Percentiles rank a stretch among this genome's conserved stretches.
Conservation (phyloP, 2,888 invertebrate species). For the Dicycla oo region DNA sequence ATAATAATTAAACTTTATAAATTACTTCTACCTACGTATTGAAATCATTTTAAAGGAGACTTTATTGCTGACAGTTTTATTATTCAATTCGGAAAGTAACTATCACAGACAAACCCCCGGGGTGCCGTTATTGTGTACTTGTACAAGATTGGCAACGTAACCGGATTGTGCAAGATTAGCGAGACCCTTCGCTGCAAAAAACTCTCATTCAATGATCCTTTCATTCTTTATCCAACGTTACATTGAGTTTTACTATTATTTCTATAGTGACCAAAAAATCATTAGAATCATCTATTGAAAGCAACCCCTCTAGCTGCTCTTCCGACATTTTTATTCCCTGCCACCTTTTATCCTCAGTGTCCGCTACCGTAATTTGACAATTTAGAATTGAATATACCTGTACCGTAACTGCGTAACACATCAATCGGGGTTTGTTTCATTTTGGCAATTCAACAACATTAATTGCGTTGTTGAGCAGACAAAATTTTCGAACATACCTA, state of each 20-base stretch:
- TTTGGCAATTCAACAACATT: no score
- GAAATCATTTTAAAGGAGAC: neutral
- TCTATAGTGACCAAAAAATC: neutral
- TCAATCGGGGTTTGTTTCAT: no score
- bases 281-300: neutral
- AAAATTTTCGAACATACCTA: no score
- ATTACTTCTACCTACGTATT: neutral
- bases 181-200: constrained; percentile 12
- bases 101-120: neutral
- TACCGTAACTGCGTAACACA: no score
- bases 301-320: neutral
- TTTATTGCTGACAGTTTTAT: neutral
- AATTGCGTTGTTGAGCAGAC: no score
- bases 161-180: neutral
- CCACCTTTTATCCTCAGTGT: neutral
- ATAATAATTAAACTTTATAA: neutral
- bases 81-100: neutral
- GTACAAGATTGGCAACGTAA: neutral
- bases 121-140: neutral
- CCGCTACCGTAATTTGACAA: neutral
- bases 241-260: constrained; percentile 15
- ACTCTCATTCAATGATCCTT: neutral
- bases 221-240: neutral
- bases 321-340: neutral
- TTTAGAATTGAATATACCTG: no score